These are phyloP conservation scores for Aselliscus stoliczkanus DNA, from an alignment of 2,797 vertebrate species.

Conservation along the genomic window DNA sequence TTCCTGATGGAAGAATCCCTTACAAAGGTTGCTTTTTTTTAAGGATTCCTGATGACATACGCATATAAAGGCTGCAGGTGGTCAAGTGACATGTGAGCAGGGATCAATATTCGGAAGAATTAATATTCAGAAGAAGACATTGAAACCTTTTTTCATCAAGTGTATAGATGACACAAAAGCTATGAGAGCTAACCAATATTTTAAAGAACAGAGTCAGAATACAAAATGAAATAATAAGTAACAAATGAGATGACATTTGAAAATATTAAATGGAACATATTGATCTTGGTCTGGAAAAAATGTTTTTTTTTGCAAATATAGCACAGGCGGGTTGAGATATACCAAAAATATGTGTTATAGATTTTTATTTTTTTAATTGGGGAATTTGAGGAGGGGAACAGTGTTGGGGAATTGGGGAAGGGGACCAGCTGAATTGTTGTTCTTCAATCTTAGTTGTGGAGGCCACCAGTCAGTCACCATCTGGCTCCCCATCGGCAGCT, in stretches of 20 bases:
- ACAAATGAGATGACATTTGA: not conserved
- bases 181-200: not conserved
- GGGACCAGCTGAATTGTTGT: no score
- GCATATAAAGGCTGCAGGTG: not conserved
- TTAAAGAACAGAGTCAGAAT: not conserved
- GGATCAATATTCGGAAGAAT: not conserved
- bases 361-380: no score
- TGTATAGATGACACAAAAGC: not conserved
- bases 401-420: no score
- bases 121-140: not conserved
- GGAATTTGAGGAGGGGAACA: no score
- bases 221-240: not conserved
- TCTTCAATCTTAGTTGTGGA: no score
- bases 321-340: not conserved
- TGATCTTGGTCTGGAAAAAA: not conserved
- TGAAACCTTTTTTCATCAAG: not conserved
- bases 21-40: not conserved
- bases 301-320: not conserved
- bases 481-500: no score
- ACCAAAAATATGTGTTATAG: not conserved
- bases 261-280: not conserved
- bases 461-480: no score
- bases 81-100: not conserved
- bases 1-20: not conserved
- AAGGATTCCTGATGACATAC: not conserved